Base-by-base conservation (phyloP, 2,113 vertebrate species). In the Sinocyclocheilus anshuiensis region DNA sequence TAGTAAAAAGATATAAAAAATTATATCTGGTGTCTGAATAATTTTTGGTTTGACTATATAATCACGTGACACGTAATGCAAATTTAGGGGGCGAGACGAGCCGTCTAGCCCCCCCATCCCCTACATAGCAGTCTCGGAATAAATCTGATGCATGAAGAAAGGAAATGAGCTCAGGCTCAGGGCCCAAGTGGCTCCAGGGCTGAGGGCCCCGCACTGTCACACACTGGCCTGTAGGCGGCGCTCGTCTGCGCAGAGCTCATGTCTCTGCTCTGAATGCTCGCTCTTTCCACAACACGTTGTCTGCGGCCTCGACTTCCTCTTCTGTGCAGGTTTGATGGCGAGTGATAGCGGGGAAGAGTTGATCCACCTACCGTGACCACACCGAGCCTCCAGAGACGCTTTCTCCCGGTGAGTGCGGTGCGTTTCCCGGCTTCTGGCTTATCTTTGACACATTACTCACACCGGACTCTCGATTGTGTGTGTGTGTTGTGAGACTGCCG, bases 291-390 rank as follows among this genome's bases (percentile, higher is more conserved):
- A 57, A 33, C 81, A 72, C 81, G 74, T 85, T 48, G 36, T 75
- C 71, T 82, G 57, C 61, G 63, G 79, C 74, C 79, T 82, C 79
- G 59, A 76, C 86, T 86, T 81, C 86, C 86, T 87, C 65, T 77
- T 87, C 81, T 59, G 81, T 77, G 86, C 80, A 18, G 86, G 65
- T 87, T 86, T 82, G 26, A 87, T 83, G 86, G 86, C 79, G 71
- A 86, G 57, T 50, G 78, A 50, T 82, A 86, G 79, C 80, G 79
- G 86, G 57, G 86, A 81, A 82, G 79, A 81, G 85, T 81, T 86
- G 85, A 48, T 69, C 83, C 86, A 45, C 72, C 67, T 81, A 36
- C 71, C 59, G 71, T 77, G 78, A 83, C 79, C 71, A 77, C 33
- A 83, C 79, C 82, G 85, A 86, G 79, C 55, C 85, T 76, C 55